phyloP scores from a whole-genome alignment of 2,888 invertebrate genomes.

The Thalpophila matura region DNA sequence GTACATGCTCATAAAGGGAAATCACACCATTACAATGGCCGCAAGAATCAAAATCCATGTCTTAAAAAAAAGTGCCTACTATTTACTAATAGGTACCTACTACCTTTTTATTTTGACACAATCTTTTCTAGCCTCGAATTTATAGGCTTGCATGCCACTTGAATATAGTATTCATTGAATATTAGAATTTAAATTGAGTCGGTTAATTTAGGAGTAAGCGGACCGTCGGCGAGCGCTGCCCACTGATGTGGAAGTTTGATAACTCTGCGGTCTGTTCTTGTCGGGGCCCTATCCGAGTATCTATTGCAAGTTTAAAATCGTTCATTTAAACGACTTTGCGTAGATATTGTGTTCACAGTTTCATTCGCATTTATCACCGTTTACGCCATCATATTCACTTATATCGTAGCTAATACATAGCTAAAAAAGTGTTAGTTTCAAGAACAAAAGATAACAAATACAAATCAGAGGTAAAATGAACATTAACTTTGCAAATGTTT shows the following conservation, averaged over 20 bases:
- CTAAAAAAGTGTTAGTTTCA: neutral
- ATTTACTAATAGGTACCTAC: no score
- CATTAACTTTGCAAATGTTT: neutral
- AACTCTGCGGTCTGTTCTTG: slow-evolving; percentile 55
- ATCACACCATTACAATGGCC: neutral
- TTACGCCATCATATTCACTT: slow-evolving; percentile 5
- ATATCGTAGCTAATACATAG: slow-evolving; percentile 12
- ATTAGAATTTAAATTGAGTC: slow-evolving; percentile 50
- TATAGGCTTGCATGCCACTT: slow-evolving; percentile 22
- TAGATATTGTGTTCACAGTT: slow-evolving; percentile 14
- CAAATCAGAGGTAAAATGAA: neutral
- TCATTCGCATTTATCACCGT: slow-evolving; percentile 17
- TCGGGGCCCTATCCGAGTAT: slow-evolving; percentile 43
- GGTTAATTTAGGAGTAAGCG: slow-evolving; percentile 48
- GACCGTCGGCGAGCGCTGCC: slow-evolving; percentile 30
- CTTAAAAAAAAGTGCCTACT: no score
- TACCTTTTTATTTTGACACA: slow-evolving; percentile 16
- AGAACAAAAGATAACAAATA: neutral
- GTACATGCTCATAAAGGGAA: neutral
- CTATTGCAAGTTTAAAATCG: slow-evolving; percentile 47
- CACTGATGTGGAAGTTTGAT: slow-evolving; percentile 61
- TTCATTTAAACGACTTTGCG: slow-evolving; percentile 16
- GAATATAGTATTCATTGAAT: slow-evolving; percentile 49
- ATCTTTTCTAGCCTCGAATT: slow-evolving; percentile 4
- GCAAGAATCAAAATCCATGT: no score